Base-by-base conservation (phyloP, 2,888 invertebrate species). In the Ormyrus rosae region DNA sequence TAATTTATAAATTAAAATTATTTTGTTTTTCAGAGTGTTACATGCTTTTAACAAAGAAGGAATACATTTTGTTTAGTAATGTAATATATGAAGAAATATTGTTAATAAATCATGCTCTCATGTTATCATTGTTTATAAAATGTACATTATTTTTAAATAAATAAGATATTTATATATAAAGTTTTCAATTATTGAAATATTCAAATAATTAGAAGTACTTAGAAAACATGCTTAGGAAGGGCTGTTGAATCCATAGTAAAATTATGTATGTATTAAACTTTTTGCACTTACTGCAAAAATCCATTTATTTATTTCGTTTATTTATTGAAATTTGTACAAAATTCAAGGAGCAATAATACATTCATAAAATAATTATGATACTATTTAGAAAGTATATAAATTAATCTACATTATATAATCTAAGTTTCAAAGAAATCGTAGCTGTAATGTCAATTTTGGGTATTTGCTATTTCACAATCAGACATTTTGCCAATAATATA, bases 11-110 rank as follows among this genome's bases (percentile, higher is more conserved):
- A 61, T 64, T 77, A 76, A 81, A 81, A 61, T 83, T 60, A 55
- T 81, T 19, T 86, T 87, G 75, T 86, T 82, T 92, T 92, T 83
- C 91, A 93, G 93, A 83, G 91, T 98, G 78, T 91, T 98, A 86
- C 94, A 96, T 91, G 95, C 95, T 56, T 99, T 99, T 90, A 99
- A 99, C 91, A 93, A 94, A 74, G 95, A 96, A 91, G 98, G 98
- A 87, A 96, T 99, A 90, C 99, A 99, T 92, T 99, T 99, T 92
- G 93, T 95, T 82, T 95, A 91, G 82, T 34, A 10, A 34, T 48
- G 19, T 11, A 46, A 64, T 55, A 19, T 53, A 61, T 76, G 7
- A 4, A 50, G 53, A 63, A 51, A 61, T 48, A 53, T 71, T 71
- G 61, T 72, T 76, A 71, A 76, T 65, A 69, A 74, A 51, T 45